Conservation (phyloP, 2,797 vertebrate genomes). For the Gambusia yucatana region DNA sequence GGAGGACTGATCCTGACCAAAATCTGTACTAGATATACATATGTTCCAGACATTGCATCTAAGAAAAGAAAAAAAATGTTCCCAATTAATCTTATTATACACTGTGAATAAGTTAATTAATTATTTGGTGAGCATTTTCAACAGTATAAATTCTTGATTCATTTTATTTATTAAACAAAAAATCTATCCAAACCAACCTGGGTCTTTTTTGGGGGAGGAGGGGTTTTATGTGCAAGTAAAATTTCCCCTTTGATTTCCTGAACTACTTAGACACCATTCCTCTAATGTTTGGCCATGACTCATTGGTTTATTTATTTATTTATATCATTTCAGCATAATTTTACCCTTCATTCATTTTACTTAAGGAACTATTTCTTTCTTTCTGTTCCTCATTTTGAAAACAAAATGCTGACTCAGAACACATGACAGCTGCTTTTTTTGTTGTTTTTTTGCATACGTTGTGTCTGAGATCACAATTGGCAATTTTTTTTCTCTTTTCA, state of each 20-base stretch:
- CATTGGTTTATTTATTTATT: neutral
- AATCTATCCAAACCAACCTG: no score
- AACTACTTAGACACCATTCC: no score
- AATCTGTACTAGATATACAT: no score
- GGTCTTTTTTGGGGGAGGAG: no score
- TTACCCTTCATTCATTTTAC: neutral
- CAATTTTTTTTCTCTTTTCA: neutral
- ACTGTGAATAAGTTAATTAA: neutral
- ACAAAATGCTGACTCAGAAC: neutral
- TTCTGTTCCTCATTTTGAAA: neutral
- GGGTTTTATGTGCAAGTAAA: no score
- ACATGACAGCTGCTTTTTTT: neutral
- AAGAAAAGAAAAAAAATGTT: neutral
- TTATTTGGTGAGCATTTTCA: neutral
- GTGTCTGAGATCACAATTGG: no score
- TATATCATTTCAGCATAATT: neutral
- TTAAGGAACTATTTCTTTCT: neutral
- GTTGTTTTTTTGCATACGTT: neutral
- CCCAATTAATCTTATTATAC: no score
- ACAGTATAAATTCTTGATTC: no score
- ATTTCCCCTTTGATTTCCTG: no score
- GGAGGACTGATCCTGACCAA: no score
- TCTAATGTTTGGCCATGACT: neutral
- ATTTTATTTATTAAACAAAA: no score
- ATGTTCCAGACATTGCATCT: no score